Base-by-base conservation (phyloP, 1,140 invertebrate genomes). In the Melanaphis sacchari region DNA sequence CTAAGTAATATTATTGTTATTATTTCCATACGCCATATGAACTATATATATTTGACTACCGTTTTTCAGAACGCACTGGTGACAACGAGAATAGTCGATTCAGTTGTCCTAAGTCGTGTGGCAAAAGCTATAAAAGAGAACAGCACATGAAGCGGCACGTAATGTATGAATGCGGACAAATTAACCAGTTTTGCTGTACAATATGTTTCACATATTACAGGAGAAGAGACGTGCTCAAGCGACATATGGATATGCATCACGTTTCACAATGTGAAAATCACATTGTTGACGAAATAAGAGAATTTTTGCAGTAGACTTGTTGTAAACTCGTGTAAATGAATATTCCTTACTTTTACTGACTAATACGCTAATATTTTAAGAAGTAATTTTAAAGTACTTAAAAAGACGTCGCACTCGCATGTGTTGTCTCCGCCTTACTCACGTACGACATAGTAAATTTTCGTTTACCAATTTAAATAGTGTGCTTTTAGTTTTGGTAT, bases 111-210 rank as follows among this genome's bases (percentile, higher is more conserved):
- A 93, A 93, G 49, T 76, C 31, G 36, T 94, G 94, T 41, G 94
- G 93, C 0, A 94, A 93, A 36, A 94, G 46, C 36, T 94, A 94
- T 81, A 94, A 94, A 41, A 91, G 93, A 52, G 93, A 93, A 76
- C 94, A 94, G 85, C 94, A 94, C 84, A 89, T 95, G 49, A 94
- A 93, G 36, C 93, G 94, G 18, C 94, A 95, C 46, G 66, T 94
- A 26, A 43, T 93, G 54, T 91, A 94, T 8, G 94, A 95, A 88
- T 95, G 94, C 82, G 95, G 96, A n/a, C 95, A 95, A 82, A 95
- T 95, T 90, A 95, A 95, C 46, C 95, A 95, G 93, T 96, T 96
- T 94, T 94, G 94, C 38, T 96, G 96, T 94, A 94, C 94, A 31
- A 95, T 95, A 90, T 96, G 96, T 94, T 54, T 40, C 24, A 91